These are phyloP conservation scores for Amphiura filiformis DNA, from an alignment of 35 echinoderm and acorn worm genomes.

Conservation along the genomic window DNA sequence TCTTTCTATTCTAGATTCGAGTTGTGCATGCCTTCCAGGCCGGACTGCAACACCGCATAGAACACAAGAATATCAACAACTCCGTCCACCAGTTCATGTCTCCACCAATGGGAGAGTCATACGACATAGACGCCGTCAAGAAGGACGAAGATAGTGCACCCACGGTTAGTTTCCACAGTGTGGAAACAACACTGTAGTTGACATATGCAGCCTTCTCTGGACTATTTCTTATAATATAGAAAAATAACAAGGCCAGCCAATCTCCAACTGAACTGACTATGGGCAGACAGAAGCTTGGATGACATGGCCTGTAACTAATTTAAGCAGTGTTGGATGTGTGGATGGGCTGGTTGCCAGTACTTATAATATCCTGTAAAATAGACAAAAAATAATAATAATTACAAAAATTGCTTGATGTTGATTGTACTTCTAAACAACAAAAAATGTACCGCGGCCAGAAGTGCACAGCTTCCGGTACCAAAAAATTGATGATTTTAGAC, in stretches of 20 bases:
- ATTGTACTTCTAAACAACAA: not conserved
- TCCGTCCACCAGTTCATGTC: slow-evolving; percentile 99
- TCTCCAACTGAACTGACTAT: too few species aligned
- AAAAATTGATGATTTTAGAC: too few species aligned
- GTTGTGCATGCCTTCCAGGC: slow-evolving; percentile 97
- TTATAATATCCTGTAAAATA: slow-evolving; percentile 2
- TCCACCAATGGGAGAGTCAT: slow-evolving; percentile 58
- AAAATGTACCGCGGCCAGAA: too few species aligned
- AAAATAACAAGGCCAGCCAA: too few species aligned
- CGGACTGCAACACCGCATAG: slow-evolving; percentile 83
- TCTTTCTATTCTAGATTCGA: slow-evolving; percentile 60
- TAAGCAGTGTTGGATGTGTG: not conserved
- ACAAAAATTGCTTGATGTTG: not conserved
- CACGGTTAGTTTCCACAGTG: slow-evolving; percentile 66
- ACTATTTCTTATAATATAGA: too few species aligned
- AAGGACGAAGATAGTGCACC: slow-evolving; percentile 84
- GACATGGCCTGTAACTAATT: not conserved
- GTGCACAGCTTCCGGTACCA: too few species aligned
- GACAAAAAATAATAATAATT: too few species aligned
- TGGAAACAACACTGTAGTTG: slow-evolving; percentile 33
- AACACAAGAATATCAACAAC: slow-evolving; percentile 94
- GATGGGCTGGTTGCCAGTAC: not conserved
- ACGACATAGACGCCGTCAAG: slow-evolving; percentile 89
- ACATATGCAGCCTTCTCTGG: not conserved
- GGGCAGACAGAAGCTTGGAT: not conserved